These are phyloP conservation scores for Cydia amplana DNA, from an alignment of 1,140 invertebrate species.

Conservation along the genomic window DNA sequence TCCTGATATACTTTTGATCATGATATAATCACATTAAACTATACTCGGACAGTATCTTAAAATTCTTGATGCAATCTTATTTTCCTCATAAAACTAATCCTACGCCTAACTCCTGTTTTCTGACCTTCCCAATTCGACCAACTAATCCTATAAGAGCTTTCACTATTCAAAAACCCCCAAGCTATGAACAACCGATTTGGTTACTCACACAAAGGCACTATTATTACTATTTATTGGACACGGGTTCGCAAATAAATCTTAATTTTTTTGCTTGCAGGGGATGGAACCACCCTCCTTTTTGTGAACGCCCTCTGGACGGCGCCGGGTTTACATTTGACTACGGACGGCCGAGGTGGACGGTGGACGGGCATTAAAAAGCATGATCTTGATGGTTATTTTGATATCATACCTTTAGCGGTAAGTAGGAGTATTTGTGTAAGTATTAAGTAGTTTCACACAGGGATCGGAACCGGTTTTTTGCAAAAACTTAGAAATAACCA, in stretches of 20 bases:
- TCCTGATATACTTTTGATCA: too few species aligned
- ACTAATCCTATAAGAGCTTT: conserved; percentile 26
- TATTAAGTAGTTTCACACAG: too few species aligned
- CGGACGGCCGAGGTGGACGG: conserved; percentile 21
- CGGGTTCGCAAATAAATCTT: conserved; percentile 66
- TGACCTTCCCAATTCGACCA: conserved; percentile 14
- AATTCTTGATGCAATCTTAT: background rate
- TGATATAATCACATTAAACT: too few species aligned
- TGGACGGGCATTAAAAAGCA: conserved; percentile 39
- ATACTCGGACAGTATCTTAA: too few species aligned
- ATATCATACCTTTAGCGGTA: background rate
- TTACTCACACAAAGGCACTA: conserved; percentile 32
- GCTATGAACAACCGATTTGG: conserved; percentile 30
- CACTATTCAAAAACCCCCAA: conserved; percentile 20
- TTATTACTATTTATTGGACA: conserved; percentile 50
- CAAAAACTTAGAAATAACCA: too few species aligned
- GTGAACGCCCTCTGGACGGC: conserved; percentile 42
- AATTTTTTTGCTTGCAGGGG: conserved; percentile 66
- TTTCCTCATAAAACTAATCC: background rate
- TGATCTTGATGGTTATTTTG: conserved; percentile 5
- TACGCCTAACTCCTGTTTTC: background rate
- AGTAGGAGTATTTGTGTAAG: background rate
- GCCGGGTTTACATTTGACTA: conserved; percentile 43
- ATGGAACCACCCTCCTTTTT: conserved; percentile 62
- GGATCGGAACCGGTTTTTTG: too few species aligned